These are phyloP conservation scores for Carollia perspicillata DNA, from an alignment of 2,113 vertebrate species.

Conservation along the genomic window DNA sequence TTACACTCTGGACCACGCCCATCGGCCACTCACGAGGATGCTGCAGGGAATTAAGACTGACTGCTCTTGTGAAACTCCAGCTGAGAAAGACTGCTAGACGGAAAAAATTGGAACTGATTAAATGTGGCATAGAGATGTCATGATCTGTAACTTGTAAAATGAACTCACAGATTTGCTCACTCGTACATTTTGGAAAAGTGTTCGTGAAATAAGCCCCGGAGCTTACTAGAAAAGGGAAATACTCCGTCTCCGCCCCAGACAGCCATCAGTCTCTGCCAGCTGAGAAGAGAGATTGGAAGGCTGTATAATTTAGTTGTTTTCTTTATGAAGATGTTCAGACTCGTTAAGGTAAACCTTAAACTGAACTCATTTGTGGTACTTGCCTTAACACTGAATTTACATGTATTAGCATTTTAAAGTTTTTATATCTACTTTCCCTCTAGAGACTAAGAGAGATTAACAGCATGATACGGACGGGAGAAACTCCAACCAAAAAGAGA, in stretches of 20 bases:
- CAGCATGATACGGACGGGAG: conserved; percentile 94
- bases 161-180: background rate
- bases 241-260: background rate
- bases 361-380: background rate
- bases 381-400: background rate
- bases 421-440: background rate
- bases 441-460: conserved; percentile 95
- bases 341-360: background rate
- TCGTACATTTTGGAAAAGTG: background rate
- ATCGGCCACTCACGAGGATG: background rate
- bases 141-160: background rate
- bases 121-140: background rate
- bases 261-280: background rate
- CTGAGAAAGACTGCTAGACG: background rate
- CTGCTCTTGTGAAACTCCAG: background rate
- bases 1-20: background rate
- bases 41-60: background rate
- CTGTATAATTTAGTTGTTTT: background rate
- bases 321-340: background rate
- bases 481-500: conserved; percentile 93
- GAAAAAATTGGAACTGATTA: background rate
- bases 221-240: background rate
- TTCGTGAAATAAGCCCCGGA: background rate
- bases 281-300: background rate
- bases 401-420: background rate